phyloP scores from a whole-genome alignment of 2,888 invertebrate species.

The Stomorhina lunata region DNA sequence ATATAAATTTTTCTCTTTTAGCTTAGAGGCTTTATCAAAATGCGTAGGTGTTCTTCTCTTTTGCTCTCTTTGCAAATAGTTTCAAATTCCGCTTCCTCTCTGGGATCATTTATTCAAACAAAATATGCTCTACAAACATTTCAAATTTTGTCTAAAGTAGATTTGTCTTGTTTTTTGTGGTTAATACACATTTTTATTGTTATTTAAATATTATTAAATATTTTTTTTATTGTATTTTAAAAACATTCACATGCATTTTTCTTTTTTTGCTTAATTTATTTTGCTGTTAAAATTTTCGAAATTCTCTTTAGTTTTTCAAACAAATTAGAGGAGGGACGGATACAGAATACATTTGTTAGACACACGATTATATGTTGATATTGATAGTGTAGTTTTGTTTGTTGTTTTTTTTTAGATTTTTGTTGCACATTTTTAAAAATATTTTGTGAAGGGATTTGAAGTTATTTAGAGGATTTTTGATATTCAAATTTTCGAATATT shows the following conservation, averaged over 20 bases:
- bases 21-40: background rate
- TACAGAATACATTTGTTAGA: slow-evolving; percentile 9
- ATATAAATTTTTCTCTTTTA: background rate
- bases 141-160: slow-evolving; percentile 13
- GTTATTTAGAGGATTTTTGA: slow-evolving; percentile 48
- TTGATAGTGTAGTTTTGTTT: slow-evolving; percentile 23
- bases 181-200: background rate
- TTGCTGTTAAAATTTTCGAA: slow-evolving; percentile 46
- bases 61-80: background rate
- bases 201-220: background rate
- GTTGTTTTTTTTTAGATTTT: slow-evolving; percentile 11
- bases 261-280: slow-evolving; percentile 20
- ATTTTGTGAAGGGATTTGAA: slow-evolving; percentile 7
- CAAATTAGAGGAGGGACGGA: background rate
- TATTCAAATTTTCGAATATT: slow-evolving; percentile 1
- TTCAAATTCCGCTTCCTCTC: background rate
- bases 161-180: slow-evolving; percentile 4
- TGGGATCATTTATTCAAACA: background rate
- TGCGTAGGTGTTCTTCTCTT: background rate
- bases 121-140: background rate
- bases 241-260: slow-evolving; percentile 45
- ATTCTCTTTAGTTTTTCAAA: slow-evolving; percentile 36
- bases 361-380: slow-evolving; percentile 31
- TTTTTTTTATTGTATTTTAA: background rate
- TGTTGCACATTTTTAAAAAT: slow-evolving; percentile 49